phyloP scores from a whole-genome alignment of 2,888 invertebrate species.

The Zele albiditarsus region DNA sequence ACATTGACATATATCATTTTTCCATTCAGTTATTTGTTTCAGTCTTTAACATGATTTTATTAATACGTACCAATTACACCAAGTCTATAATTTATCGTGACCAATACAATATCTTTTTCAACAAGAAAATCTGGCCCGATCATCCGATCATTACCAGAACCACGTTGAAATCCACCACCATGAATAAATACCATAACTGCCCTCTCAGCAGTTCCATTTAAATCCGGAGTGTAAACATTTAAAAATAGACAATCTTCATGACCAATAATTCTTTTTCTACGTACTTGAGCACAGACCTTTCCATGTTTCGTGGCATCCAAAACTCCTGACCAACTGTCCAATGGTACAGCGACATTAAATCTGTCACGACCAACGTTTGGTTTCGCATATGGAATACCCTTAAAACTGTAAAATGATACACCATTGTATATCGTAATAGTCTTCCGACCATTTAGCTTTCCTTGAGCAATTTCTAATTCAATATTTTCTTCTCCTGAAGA shows the following conservation, averaged over 20 bases:
- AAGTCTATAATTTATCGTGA: constrained; percentile 63
- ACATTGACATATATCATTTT: background rate
- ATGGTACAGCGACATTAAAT: constrained; percentile 60
- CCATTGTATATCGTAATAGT: constrained; percentile 55
- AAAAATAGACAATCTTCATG: constrained; percentile 67
- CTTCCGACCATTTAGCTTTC: constrained; percentile 61
- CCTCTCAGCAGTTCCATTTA: constrained; percentile 59
- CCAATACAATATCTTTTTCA: constrained; percentile 64
- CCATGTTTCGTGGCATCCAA: constrained; percentile 64
- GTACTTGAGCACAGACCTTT: background rate
- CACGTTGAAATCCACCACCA: constrained; percentile 58
- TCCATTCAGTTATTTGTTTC: background rate
- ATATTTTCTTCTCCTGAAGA: constrained; percentile 57
- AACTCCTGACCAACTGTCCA: constrained; percentile 63
- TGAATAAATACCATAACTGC: constrained; percentile 66
- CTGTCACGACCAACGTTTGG: constrained; percentile 61
- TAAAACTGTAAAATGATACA: constrained; percentile 62
- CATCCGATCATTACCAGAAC: constrained; percentile 56
- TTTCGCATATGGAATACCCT: constrained; percentile 66
- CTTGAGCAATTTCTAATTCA: constrained; percentile 61
- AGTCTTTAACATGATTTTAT: background rate
- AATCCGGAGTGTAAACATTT: constrained; percentile 63
- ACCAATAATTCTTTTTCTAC: constrained; percentile 57
- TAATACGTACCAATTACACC: constrained; percentile 60
- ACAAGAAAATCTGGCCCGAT: constrained; percentile 63